Evolutionary conservation across 2,888 invertebrate species (phyloP).

Genomic region (Ormyrus labotus): DNA sequence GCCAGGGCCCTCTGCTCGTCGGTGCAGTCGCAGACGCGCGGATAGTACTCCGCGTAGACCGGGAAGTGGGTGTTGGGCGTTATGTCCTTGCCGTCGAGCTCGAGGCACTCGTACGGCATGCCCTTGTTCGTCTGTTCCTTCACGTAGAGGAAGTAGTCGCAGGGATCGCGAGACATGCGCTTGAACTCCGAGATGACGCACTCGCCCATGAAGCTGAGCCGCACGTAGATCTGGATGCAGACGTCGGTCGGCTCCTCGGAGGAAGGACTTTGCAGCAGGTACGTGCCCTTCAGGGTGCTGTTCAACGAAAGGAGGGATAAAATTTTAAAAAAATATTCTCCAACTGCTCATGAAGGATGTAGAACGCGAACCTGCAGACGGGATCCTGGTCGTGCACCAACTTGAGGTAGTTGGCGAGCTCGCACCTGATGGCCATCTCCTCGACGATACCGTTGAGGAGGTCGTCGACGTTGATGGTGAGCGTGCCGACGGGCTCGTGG

Average conservation of each 20-base stretch:
- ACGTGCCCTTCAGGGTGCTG: slow-evolving; percentile 65
- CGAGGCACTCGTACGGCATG: slow-evolving; percentile 63
- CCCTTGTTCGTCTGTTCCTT: slow-evolving; percentile 64
- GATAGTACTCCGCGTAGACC: background rate
- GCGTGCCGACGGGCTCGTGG: slow-evolving; percentile 62
- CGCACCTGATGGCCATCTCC: slow-evolving; percentile 64
- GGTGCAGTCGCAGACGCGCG: slow-evolving; percentile 50
- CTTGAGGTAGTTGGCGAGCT: slow-evolving; percentile 62
- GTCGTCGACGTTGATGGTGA: slow-evolving; percentile 62
- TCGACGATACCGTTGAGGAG: slow-evolving; percentile 68
- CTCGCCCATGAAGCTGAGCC: slow-evolving; percentile 68
- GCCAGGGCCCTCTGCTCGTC: slow-evolving; percentile 26
- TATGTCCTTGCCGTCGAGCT: slow-evolving; percentile 50
- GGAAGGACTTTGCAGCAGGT: background rate
- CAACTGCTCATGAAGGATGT: no score
- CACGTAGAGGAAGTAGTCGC: slow-evolving; percentile 60
- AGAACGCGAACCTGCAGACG: slow-evolving; percentile 64
- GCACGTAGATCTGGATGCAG: slow-evolving; percentile 64
- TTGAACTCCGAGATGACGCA: slow-evolving; percentile 68
- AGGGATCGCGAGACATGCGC: slow-evolving; percentile 22
- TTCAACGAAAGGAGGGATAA: background rate
- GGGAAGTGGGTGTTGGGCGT: background rate
- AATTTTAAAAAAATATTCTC: background rate
- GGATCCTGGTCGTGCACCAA: slow-evolving; percentile 63
- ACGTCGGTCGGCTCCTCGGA: slow-evolving; percentile 47